phyloP scores from a whole-genome alignment of 2,797 vertebrate species.

The Erpetoichthys calabaricus region DNA sequence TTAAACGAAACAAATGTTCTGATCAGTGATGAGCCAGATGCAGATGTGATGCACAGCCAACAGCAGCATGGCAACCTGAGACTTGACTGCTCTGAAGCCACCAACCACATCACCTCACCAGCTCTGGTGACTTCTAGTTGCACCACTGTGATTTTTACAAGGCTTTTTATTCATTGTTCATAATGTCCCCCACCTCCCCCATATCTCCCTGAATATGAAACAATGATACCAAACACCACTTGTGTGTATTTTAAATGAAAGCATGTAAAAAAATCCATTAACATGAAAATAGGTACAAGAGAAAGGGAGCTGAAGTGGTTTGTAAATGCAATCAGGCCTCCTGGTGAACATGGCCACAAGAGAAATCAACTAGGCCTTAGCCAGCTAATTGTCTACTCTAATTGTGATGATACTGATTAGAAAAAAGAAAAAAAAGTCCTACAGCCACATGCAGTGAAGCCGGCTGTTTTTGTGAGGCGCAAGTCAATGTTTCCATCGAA shows the following conservation, averaged over 20 bases:
- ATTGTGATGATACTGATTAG: slow-evolving; percentile 45
- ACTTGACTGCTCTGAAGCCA: background rate
- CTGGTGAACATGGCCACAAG: slow-evolving; percentile 26
- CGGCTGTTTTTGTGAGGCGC: slow-evolving; percentile 3
- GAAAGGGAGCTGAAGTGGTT: slow-evolving; percentile 37
- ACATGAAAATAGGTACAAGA: slow-evolving; percentile 21
- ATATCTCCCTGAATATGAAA: background rate
- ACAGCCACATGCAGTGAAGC: slow-evolving; percentile 36
- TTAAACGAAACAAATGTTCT: background rate
- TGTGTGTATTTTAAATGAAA: background rate
- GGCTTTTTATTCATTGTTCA: background rate
- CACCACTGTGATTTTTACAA: background rate
- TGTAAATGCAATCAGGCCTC: slow-evolving; percentile 35
- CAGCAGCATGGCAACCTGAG: background rate
- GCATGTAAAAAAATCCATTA: background rate
- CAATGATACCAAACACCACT: background rate
- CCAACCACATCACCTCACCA: background rate
- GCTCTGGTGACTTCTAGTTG: background rate
- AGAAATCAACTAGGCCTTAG: slow-evolving; percentile 40
- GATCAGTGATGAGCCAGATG: background rate
- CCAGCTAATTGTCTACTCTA: slow-evolving; percentile 43
- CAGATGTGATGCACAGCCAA: slow-evolving; percentile 1
- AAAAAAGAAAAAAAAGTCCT: slow-evolving; percentile 44
- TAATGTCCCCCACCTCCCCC: too few species aligned
- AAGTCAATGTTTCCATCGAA: too few species aligned